Evolutionary conservation across 2,113 vertebrate species (phyloP).

Genomic region (Nycticorax nycticorax): DNA sequence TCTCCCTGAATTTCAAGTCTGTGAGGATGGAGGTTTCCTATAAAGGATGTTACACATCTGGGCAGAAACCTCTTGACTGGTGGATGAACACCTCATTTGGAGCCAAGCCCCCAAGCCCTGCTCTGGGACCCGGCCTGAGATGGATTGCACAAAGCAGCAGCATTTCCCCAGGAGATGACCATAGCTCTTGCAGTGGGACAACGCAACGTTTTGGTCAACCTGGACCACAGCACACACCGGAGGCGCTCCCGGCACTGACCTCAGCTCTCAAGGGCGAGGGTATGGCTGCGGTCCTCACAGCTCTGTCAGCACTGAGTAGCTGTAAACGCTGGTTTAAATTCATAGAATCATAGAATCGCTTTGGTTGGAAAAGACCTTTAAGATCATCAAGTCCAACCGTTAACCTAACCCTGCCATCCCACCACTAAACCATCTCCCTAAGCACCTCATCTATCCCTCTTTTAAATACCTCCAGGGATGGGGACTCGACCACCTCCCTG

Average conservation of each 20-base stretch:
- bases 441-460: too few relatives aligned
- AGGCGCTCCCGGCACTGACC: background rate
- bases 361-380: too few relatives aligned
- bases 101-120: background rate
- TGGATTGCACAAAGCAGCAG: background rate
- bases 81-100: background rate
- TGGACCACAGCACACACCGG: background rate
- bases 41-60: background rate
- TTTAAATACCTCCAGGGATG: too few relatives aligned
- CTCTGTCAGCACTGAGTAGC: background rate
- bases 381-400: too few relatives aligned
- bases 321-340: background rate
- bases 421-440: too few relatives aligned
- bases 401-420: too few relatives aligned
- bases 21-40: background rate
- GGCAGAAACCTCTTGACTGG: background rate
- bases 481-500: too few relatives aligned
- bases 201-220: accelerated
- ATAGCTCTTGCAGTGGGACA: background rate
- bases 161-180: background rate
- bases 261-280: background rate
- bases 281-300: background rate
- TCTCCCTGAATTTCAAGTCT: background rate
- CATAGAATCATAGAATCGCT: too few relatives aligned
- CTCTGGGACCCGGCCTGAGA: accelerated